Evolutionary conservation across 2,113 vertebrate genomes (phyloP), one percentile per base, ranked within the genome.

Genomic region (Cyprinodon tularosa): DNA sequence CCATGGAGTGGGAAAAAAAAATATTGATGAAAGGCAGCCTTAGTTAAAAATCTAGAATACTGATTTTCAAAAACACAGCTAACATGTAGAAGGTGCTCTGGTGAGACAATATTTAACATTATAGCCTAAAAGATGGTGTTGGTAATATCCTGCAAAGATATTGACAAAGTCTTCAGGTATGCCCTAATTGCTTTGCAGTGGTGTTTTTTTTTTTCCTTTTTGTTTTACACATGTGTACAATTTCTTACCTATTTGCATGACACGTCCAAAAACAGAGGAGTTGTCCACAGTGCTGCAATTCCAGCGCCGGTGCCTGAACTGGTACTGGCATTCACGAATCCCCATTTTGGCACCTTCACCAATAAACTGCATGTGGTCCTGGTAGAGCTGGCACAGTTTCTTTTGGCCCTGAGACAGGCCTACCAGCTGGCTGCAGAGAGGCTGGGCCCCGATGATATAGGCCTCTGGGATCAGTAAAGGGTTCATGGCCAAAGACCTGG

Each of bases 371-470:
- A 99, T 99, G 94, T 99, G 98, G 86, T 99, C 98, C 93, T 99
- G 98, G 95, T 99, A 99, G 60, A 99, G 92, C 78, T 99, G 98
- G 92, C 98, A 99, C 71, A 99, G 93, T 85, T 99, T 99, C 88
- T 96, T 95, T 94, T 99, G 98, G 86, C 98, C 98, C 0, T 95
- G 96, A 2, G 98, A 99, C 59, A 99, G 95, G 15, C 98, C 98
- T 5, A 95, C 96, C 75, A 99, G 95, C 93, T 98, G 97, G 90
- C 97, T 98, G 93, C 98, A 99, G 87, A 98, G 96, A 12, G 98
- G 97, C 94, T 99, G 98, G 14, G 97, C 97, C 10, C 98, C 97
- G n/a, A 99, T 98, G 95, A 99, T 99, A 90, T 97, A 99, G 95
- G 98, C 96, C 94, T 99, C 98, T 0, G 98, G 98, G 81, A 98